phyloP scores from a whole-genome alignment of 2,797 vertebrate species.

The Manis javanica region DNA sequence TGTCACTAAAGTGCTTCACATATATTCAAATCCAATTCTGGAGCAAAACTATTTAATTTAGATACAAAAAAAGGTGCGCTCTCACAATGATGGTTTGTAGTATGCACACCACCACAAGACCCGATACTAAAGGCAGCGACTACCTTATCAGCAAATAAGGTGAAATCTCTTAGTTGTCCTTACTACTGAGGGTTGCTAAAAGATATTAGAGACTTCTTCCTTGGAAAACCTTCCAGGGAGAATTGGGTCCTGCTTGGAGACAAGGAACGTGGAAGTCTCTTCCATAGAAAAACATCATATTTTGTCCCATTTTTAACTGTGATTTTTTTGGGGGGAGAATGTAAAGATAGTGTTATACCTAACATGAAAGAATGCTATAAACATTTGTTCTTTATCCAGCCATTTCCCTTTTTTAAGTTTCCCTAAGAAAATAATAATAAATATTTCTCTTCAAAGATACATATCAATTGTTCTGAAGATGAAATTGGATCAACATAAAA shows the following conservation, averaged over 20 bases:
- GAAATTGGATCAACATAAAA: conserved; percentile 6
- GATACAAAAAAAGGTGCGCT: neutral
- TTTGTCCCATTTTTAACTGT: neutral
- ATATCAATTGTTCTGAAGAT: conserved; percentile 24
- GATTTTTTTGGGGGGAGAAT: neutral
- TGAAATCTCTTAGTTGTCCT: neutral
- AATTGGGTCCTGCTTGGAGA: neutral
- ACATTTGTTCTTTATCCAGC: neutral
- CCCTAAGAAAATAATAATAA: conserved; percentile 6
- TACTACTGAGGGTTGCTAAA: neutral
- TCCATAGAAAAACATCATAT: neutral
- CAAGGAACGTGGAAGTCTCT: neutral
- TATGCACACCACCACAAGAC: neutral
- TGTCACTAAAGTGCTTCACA: neutral
- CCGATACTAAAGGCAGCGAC: neutral
- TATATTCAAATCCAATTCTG: neutral
- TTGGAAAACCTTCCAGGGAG: neutral
- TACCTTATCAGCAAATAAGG: neutral
- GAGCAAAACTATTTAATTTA: neutral
- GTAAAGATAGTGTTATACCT: neutral
- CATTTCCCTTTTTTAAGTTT: neutral
- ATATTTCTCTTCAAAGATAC: neutral
- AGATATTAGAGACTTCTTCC: neutral
- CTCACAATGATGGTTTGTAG: neutral
- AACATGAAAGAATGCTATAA: neutral